A percentile compares a stretch with the other conserved stretches of the same genome.
These are phyloP conservation scores for Phalanger gymnotis DNA, from an alignment of 2,797 vertebrate species.

Conservation along the genomic window DNA sequence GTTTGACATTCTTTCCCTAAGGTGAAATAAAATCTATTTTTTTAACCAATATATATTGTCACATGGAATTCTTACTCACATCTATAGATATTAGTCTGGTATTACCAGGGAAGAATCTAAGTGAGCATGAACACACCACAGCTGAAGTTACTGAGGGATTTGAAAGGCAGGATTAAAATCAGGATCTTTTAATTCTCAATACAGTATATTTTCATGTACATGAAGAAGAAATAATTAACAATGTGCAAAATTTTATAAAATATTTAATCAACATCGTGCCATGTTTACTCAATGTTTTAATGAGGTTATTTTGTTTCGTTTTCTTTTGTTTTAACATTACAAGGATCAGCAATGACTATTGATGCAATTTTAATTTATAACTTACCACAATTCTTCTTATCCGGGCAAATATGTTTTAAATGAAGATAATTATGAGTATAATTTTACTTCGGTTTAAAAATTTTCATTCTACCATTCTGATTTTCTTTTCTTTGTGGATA, in stretches of 20 bases:
- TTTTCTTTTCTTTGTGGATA: not conserved
- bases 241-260: not conserved
- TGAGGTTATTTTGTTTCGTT: not conserved
- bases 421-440: not conserved
- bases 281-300: not conserved
- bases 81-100: not conserved
- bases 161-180: not conserved
- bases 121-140: not conserved
- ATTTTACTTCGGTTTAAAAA: not conserved
- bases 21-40: not conserved
- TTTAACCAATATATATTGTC: not conserved
- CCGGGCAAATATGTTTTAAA: not conserved
- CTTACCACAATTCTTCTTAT: not conserved
- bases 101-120: not conserved
- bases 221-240: not conserved
- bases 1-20: not conserved
- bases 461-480: not conserved
- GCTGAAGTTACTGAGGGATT: not conserved
- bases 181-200: not conserved
- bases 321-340: not conserved
- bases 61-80: not conserved
- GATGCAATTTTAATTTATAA: not conserved
- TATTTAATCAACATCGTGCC: not conserved
- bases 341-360: not conserved
- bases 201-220: not conserved